A percentile compares a stretch with the other conserved stretches of the same genome.
These are phyloP conservation scores for Furcula furcula DNA, from an alignment of 2,888 invertebrate genomes.

Conservation along the genomic window DNA sequence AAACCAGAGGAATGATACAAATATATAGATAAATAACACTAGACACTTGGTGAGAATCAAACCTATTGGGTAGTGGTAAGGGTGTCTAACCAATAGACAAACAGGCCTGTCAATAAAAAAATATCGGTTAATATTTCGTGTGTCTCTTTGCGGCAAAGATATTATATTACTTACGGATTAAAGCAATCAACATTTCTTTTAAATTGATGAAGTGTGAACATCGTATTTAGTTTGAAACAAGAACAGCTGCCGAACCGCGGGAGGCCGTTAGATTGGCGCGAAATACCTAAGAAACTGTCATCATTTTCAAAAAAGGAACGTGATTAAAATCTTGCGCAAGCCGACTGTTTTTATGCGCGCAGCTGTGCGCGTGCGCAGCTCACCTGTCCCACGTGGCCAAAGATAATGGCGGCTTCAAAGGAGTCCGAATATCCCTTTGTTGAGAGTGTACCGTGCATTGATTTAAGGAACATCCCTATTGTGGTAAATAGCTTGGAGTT, in stretches of 20 bases:
- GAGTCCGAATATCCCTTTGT: slow-evolving; percentile 60
- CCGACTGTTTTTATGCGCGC: slow-evolving; percentile 62
- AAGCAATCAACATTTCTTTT: no score
- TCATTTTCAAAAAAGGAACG: slow-evolving; percentile 53
- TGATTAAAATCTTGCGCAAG: slow-evolving; percentile 79
- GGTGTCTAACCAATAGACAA: no score
- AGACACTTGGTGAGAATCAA: no score
- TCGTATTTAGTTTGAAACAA: slow-evolving; percentile 27
- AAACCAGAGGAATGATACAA: no score
- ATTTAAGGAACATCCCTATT: slow-evolving; percentile 56
- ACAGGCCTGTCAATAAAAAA: no score
- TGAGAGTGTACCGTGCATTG: slow-evolving; percentile 50
- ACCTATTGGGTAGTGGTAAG: no score
- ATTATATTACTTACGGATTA: no score
- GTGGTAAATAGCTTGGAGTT: slow-evolving; percentile 28
- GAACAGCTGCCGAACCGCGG: slow-evolving; percentile 55
- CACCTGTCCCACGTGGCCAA: slow-evolving; percentile 78
- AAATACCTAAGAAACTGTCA: slow-evolving; percentile 73
- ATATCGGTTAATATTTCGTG: no score
- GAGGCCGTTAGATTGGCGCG: slow-evolving; percentile 57
- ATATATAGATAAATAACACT: no score
- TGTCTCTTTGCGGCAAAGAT: no score
- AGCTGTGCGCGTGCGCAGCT: slow-evolving; percentile 74
- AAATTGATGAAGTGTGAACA: slow-evolving; percentile 43
- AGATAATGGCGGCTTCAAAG: slow-evolving; percentile 64